Percentiles rank a stretch among this genome's conserved stretches.
Evolutionary conservation across 2,888 invertebrate species (phyloP).

Genomic region (Tridacna gigas): DNA sequence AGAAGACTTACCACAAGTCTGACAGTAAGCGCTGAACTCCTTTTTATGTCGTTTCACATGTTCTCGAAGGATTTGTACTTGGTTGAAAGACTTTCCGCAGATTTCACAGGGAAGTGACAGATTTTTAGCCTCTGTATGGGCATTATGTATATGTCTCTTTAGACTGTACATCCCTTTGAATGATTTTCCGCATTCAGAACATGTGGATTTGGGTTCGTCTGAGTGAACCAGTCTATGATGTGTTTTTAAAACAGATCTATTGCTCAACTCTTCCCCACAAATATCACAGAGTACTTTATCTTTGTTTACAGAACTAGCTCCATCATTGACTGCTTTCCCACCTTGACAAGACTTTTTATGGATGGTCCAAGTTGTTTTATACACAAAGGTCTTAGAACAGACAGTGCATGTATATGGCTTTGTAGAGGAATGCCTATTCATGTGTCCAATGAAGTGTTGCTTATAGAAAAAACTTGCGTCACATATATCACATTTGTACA

Average conservation of each 20-base stretch:
- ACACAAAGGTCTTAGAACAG: constrained; percentile 39
- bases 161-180: constrained; percentile 53
- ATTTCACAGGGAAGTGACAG: constrained; percentile 25
- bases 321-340: constrained; percentile 3
- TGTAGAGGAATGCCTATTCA: constrained; percentile 32
- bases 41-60: constrained; percentile 42
- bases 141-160: constrained; percentile 27
- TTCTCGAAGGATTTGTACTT: constrained; percentile 34
- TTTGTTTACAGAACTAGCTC: background rate
- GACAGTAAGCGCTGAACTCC: constrained; percentile 35
- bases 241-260: constrained; percentile 37
- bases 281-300: constrained; percentile 41
- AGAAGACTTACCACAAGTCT: constrained; percentile 37
- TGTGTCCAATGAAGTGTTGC: constrained; percentile 42
- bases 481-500: constrained; percentile 38
- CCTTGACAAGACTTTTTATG: constrained; percentile 39
- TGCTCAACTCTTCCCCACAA: constrained; percentile 44
- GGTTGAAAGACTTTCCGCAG: constrained; percentile 36
- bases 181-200: constrained; percentile 40
- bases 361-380: constrained; percentile 27
- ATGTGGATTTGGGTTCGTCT: constrained; percentile 25
- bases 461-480: constrained; percentile 40
- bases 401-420: constrained; percentile 30
- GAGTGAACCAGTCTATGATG: constrained; percentile 42
- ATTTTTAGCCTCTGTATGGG: constrained; percentile 30